Conservation (phyloP, 2,113 vertebrate genomes). For the Vanacampus margaritifer region DNA sequence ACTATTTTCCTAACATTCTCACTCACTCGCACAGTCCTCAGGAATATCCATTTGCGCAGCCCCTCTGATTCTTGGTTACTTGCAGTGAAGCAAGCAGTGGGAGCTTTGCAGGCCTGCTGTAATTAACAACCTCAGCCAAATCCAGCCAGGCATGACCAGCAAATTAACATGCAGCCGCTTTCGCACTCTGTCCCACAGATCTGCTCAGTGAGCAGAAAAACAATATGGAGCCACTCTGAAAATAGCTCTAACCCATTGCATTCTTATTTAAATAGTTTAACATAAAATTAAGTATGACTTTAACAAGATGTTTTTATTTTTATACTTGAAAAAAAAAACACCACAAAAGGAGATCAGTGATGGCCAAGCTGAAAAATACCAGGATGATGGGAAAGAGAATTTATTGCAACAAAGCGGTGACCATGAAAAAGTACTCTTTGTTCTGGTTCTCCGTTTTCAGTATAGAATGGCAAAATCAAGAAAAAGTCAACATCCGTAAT, state of each 20-base stretch:
- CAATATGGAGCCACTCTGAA: slow-evolving; percentile 50
- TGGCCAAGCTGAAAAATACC: background rate
- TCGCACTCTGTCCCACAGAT: slow-evolving; percentile 58
- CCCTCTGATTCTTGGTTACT: slow-evolving; percentile 8
- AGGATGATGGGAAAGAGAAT: background rate
- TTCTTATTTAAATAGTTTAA: slow-evolving; percentile 1
- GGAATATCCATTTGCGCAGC: slow-evolving; percentile 10
- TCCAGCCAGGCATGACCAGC: slow-evolving; percentile 65
- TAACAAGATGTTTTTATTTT: background rate
- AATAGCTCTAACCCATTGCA: slow-evolving; percentile 35
- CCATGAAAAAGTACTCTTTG: background rate
- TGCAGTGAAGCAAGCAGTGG: slow-evolving; percentile 40
- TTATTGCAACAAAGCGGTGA: background rate
- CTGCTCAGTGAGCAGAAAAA: slow-evolving; percentile 63
- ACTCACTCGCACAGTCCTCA: slow-evolving; percentile 4
- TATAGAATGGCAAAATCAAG: background rate
- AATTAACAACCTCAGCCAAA: slow-evolving; percentile 71
- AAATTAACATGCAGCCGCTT: slow-evolving; percentile 68
- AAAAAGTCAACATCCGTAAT: background rate
- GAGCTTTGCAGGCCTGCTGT: slow-evolving; percentile 56
- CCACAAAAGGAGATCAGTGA: background rate
- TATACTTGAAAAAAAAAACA: background rate
- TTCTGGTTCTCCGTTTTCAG: background rate
- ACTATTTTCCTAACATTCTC: slow-evolving; percentile 7
- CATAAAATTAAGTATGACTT: background rate